Base-by-base conservation (phyloP, 1,140 invertebrate species). In the Caerostris darwini region DNA sequence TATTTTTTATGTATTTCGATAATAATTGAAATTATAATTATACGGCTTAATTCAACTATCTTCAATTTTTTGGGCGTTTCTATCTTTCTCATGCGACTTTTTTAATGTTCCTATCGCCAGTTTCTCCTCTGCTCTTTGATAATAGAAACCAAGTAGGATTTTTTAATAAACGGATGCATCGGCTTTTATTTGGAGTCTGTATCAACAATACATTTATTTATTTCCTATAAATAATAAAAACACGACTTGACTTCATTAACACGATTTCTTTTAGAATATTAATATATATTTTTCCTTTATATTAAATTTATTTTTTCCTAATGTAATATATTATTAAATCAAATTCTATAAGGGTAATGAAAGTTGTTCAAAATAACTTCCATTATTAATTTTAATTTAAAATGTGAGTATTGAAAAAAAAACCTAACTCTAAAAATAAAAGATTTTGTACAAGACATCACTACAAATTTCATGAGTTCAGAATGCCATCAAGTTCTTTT, bases 41-140 rank as follows among this genome's bases (percentile, higher is more conserved):
- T n/a, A n/a, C n/a, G n/a, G n/a, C n/a, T n/a, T n/a, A n/a, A n/a
- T n/a, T n/a, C n/a, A n/a, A n/a, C 71, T 81, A 90, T 81, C 89
- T 54, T 90, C 69, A 81, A 81, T 90, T 69, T 50, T 58, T 57
- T 81, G n/a, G 3, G 56, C 19, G 71, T 89, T 81, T 81, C 89
- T 90, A 59, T 90, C 53, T 89, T 83, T 83, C 82, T 57, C n/a
- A 7, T 3, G 82, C 8, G 82, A 58, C 57, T 56, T 54, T 82
- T 82, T 69, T 69, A n/a, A 69, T n/a, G 14, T n/a, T 69, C 17
- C n/a, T 19, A 69, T 17, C 67, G 17, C 19, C 17, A 69, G 17
- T 69, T 69, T 69, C 19, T 69, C 67, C 19, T 19, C 4, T 17
- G 67, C 1, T 19, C 17, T 17, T 17, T n/a, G 67, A 69, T 19